Evolutionary conservation across 2,888 invertebrate genomes (phyloP).

Genomic region (Dascillus cervinus): DNA sequence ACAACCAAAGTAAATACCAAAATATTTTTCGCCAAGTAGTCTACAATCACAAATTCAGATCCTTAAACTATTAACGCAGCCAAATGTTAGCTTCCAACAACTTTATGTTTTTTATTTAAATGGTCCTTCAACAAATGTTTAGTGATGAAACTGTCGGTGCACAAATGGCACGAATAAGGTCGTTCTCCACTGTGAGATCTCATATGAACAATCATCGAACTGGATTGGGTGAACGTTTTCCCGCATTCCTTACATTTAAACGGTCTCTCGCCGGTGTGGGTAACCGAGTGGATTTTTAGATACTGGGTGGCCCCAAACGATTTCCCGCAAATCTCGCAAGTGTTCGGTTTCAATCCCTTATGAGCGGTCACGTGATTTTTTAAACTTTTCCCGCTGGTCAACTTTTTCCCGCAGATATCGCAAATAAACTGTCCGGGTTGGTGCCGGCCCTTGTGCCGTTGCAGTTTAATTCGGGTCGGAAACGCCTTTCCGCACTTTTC

Average conservation of each 20-base stretch:
- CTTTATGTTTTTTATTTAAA: slow-evolving; percentile 46
- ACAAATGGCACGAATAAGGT: slow-evolving; percentile 50
- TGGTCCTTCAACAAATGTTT: slow-evolving; percentile 54
- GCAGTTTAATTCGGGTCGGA: slow-evolving; percentile 26
- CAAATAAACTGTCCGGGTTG: slow-evolving; percentile 22
- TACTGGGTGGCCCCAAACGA: no score
- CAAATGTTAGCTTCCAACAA: no score
- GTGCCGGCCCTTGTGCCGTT: slow-evolving; percentile 21
- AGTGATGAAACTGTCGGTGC: slow-evolving; percentile 52
- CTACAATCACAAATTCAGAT: no score
- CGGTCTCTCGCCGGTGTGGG: no score
- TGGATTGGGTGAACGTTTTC: slow-evolving; percentile 10
- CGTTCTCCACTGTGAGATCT: slow-evolving; percentile 39
- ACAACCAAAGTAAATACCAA: no score
- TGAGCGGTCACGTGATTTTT: slow-evolving; percentile 23
- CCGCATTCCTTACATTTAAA: no score
- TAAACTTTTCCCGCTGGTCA: slow-evolving; percentile 22
- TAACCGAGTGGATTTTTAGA: no score
- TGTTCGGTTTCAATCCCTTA: slow-evolving; percentile 25
- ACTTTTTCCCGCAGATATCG: slow-evolving; percentile 35
- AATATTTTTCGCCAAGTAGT: no score
- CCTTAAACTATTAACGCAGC: no score
- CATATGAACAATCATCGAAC: slow-evolving; percentile 23
- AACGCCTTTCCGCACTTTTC: slow-evolving; percentile 33
- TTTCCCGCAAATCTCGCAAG: slow-evolving; percentile 37